These are phyloP conservation scores for Clamator glandarius DNA, from an alignment of 2,797 vertebrate genomes.

Conservation along the genomic window DNA sequence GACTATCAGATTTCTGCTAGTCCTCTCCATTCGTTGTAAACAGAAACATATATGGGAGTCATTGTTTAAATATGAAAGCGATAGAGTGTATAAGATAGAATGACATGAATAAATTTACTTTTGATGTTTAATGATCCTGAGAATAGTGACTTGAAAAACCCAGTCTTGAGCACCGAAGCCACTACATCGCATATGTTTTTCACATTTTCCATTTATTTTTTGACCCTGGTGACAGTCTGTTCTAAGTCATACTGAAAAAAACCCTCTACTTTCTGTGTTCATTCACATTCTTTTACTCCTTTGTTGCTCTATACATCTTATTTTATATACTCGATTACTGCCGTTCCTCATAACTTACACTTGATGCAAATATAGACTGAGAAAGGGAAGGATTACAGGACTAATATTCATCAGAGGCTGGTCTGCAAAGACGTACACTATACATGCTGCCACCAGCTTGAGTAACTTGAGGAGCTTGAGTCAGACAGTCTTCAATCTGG, in stretches of 20 bases:
- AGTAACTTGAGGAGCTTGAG: not conserved
- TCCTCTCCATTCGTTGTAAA: conserved; percentile 41
- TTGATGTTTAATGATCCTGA: conserved; percentile 32
- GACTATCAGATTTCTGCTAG: conserved; percentile 36
- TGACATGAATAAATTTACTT: conserved; percentile 29
- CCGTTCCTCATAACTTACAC: not conserved
- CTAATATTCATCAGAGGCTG: accelerated
- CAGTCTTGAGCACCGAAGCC: not conserved
- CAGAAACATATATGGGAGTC: conserved; percentile 31
- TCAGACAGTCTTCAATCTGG: not conserved
- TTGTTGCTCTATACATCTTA: not conserved
- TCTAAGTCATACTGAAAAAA: not conserved
- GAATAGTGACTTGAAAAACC: not conserved
- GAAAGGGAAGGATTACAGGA: not conserved
- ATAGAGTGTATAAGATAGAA: conserved; percentile 17
- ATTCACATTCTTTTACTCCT: not conserved
- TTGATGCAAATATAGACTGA: not conserved
- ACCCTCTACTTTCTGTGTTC: not conserved
- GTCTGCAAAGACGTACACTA: accelerated
- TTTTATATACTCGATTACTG: not conserved
- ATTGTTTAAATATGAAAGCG: conserved; percentile 38
- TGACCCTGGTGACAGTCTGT: not conserved
- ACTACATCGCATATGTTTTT: not conserved
- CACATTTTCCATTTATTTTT: conserved; percentile 19
- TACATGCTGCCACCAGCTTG: not conserved